phyloP scores from a whole-genome alignment of 2,888 invertebrate species.

The Papilio demoleus region DNA sequence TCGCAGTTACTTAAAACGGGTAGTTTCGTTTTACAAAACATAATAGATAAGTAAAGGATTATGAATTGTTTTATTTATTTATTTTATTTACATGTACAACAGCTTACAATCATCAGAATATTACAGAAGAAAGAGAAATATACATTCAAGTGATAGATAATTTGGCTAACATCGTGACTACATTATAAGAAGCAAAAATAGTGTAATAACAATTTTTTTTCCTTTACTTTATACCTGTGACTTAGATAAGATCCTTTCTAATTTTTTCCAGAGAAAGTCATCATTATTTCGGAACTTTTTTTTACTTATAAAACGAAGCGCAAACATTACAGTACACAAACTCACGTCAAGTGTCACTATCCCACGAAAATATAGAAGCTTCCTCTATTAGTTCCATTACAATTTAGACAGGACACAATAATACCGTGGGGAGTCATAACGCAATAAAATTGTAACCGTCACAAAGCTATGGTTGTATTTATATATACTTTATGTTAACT shows the following conservation, averaged over 20 bases:
- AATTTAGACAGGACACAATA: constrained; percentile 17
- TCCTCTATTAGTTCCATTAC: constrained; percentile 23
- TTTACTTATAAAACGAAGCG: background rate
- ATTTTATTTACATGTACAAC: too few relatives aligned
- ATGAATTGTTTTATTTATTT: too few relatives aligned
- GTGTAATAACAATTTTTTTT: too few relatives aligned
- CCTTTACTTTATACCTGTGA: too few relatives aligned
- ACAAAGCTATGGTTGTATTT: background rate
- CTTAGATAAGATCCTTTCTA: too few relatives aligned
- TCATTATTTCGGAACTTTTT: background rate
- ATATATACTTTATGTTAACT: background rate
- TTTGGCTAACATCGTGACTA: too few relatives aligned
- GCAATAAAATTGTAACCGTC: background rate
- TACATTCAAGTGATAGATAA: too few relatives aligned
- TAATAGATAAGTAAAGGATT: background rate
- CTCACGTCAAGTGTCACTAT: background rate
- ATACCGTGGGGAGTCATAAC: constrained; percentile 9
- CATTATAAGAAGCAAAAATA: too few relatives aligned
- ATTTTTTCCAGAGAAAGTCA: too few relatives aligned
- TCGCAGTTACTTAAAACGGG: background rate
- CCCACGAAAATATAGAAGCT: constrained; percentile 13
- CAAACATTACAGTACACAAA: background rate
- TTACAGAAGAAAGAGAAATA: too few relatives aligned
- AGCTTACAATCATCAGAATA: too few relatives aligned
- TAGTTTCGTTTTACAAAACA: background rate